phyloP scores from a whole-genome alignment of 2,888 invertebrate species.

The Acanthosoma haemorrhoidale region DNA sequence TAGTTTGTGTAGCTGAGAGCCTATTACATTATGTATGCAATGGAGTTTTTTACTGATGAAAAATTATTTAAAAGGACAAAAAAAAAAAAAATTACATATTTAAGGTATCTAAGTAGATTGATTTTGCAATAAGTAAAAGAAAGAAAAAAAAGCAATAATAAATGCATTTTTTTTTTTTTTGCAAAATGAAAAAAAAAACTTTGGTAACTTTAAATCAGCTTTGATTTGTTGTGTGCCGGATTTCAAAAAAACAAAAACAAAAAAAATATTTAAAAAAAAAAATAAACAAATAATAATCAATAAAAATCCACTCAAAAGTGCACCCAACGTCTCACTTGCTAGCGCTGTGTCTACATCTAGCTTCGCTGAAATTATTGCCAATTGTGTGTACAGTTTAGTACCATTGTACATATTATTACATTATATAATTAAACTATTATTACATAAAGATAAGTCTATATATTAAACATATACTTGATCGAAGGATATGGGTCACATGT shows the following conservation, averaged over 20 bases:
- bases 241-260: no score
- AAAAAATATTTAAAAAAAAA: neutral
- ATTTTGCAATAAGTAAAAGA: slow-evolving; percentile 38
- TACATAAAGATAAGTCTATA: slow-evolving; percentile 39
- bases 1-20: slow-evolving; percentile 32
- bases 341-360: slow-evolving; percentile 32
- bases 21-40: slow-evolving; percentile 33
- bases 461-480: slow-evolving; percentile 38
- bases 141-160: slow-evolving; percentile 34
- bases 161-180: slow-evolving; percentile 1
- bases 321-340: slow-evolving; percentile 31
- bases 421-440: slow-evolving; percentile 40
- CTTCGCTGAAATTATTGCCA: slow-evolving; percentile 38
- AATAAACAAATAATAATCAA: neutral
- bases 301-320: slow-evolving; percentile 5
- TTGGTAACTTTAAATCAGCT: slow-evolving; percentile 33
- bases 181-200: slow-evolving; percentile 15
- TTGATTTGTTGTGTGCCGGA: slow-evolving; percentile 35
- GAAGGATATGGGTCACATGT: slow-evolving; percentile 41
- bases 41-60: slow-evolving; percentile 36
- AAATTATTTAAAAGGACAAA: no score
- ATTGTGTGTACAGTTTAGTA: slow-evolving; percentile 40
- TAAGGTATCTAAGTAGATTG: slow-evolving; percentile 31
- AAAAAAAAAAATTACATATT: slow-evolving; percentile 23
- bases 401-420: slow-evolving; percentile 39